phyloP scores from a whole-genome alignment of 1,140 invertebrate species.

The Diabrotica virgifera region DNA sequence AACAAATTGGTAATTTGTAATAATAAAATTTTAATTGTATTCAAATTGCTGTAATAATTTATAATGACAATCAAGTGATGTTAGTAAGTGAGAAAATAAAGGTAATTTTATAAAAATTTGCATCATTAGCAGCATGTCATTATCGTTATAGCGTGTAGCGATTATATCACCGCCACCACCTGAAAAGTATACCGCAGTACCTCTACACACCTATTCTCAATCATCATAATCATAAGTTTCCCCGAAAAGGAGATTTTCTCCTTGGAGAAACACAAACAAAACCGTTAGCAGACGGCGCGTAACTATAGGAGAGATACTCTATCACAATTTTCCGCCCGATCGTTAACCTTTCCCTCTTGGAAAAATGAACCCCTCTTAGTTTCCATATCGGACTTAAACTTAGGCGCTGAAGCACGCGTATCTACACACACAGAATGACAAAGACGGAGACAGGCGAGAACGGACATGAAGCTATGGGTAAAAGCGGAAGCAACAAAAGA shows the following conservation, averaged over 20 bases:
- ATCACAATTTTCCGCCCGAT: conserved; percentile 1
- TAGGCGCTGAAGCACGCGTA: conserved; percentile 12
- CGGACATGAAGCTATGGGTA: background rate
- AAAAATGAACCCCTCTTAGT: conserved; percentile 12
- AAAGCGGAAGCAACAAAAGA: conserved; percentile 30
- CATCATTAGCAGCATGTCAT: too few relatives aligned
- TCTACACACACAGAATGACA: conserved; percentile 5
- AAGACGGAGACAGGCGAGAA: conserved; percentile 5
- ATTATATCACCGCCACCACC: too few relatives aligned
- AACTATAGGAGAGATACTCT: background rate
- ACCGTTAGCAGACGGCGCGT: background rate
- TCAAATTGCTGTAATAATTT: too few relatives aligned
- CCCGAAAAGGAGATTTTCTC: background rate
- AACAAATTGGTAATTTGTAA: too few relatives aligned
- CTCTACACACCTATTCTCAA: background rate
- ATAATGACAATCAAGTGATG: too few relatives aligned
- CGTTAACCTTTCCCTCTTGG: conserved; percentile 5
- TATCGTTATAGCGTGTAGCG: too few relatives aligned
- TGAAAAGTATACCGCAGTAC: background rate
- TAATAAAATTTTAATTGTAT: too few relatives aligned
- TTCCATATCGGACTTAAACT: conserved; percentile 19
- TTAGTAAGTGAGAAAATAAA: too few relatives aligned
- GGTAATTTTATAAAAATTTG: too few relatives aligned
- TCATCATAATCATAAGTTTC: background rate
- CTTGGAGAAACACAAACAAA: background rate